phyloP scores from a whole-genome alignment of 2,888 invertebrate species.

The Brenthis hecate region DNA sequence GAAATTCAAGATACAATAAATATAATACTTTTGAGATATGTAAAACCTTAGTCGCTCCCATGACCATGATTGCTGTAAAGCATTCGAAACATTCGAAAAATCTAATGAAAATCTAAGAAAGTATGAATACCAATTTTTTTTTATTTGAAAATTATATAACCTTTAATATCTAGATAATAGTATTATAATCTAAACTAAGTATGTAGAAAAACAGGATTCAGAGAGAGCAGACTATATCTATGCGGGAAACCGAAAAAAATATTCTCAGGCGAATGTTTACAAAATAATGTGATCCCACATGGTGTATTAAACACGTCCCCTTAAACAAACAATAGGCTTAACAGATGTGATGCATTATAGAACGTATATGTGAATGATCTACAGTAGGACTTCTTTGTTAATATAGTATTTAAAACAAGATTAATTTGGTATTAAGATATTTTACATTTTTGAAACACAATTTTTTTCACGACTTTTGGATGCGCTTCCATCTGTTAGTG shows the following conservation, averaged over 20 bases:
- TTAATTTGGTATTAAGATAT: too few relatives aligned
- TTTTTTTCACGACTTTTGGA: too few relatives aligned
- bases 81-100: too few relatives aligned
- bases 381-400: not conserved
- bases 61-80: too few relatives aligned
- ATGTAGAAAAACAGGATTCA: not conserved
- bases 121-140: not conserved
- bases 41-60: too few relatives aligned
- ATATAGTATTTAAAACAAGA: not conserved
- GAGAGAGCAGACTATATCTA: slow-evolving; percentile 15
- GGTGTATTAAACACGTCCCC: slow-evolving; percentile 45
- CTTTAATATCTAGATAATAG: too few relatives aligned
- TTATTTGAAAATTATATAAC: too few relatives aligned
- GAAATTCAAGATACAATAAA: too few relatives aligned
- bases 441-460: too few relatives aligned
- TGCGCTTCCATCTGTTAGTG: too few relatives aligned
- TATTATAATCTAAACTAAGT: too few relatives aligned
- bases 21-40: too few relatives aligned
- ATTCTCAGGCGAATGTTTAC: slow-evolving; percentile 51
- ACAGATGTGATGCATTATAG: slow-evolving; percentile 41
- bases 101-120: not conserved
- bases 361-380: not conserved
- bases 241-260: slow-evolving; percentile 44
- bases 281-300: slow-evolving; percentile 44
- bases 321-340: slow-evolving; percentile 44